Base-by-base conservation (phyloP, 1,140 invertebrate species). In the Papilio helenus region DNA sequence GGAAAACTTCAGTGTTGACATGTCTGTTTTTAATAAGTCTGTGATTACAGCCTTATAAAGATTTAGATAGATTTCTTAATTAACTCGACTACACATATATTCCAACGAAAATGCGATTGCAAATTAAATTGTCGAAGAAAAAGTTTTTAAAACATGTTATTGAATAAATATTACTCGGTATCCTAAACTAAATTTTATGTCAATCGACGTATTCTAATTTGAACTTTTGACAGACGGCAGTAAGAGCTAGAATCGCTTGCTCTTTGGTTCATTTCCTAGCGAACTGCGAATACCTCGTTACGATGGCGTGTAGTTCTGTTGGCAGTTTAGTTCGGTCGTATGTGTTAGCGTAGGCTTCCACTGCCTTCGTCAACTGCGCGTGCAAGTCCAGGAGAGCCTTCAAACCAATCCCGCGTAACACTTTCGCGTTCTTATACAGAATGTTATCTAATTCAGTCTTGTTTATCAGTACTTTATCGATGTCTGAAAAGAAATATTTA, bases 301-400 rank as follows among this genome's bases (percentile, higher is more conserved):
- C 88, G 12, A 93, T 86, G 0, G 85, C 74, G 18, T 89, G 85
- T 2, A 93, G 86, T 87, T 97, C 96, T 88, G 95, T 95, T 84
- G 96, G 96, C 89, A 97, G 93, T 86, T 93, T 91, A 84, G 93
- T 95, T 86, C 96, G 95, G 86, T 96, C 95, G 76, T 93, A 92
- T 58, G 85, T 94, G 61, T 91, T 87, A 34, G 90, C 87, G 88
- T 96, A 96, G 83, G 91, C 90, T 26, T 92, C 94, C n/a, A 96
- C 91, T 39, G 95, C 95, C 81, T 94, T 87, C 39, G 95, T 95
- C 0, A 97, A 86, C 85, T 96, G 95, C 71, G 96, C 94, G 88
- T 97, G 96, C 71, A 96, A 90, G 84, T 97, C 96, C 44, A 96
- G 91, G 0, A 97, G 85, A 39, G 96, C 94, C 71, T 96, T 95